A percentile compares a stretch with the other conserved stretches of the same genome.
phyloP scores from a whole-genome alignment of 2,888 invertebrate species.

The Zhuqinia jingwanae region DNA sequence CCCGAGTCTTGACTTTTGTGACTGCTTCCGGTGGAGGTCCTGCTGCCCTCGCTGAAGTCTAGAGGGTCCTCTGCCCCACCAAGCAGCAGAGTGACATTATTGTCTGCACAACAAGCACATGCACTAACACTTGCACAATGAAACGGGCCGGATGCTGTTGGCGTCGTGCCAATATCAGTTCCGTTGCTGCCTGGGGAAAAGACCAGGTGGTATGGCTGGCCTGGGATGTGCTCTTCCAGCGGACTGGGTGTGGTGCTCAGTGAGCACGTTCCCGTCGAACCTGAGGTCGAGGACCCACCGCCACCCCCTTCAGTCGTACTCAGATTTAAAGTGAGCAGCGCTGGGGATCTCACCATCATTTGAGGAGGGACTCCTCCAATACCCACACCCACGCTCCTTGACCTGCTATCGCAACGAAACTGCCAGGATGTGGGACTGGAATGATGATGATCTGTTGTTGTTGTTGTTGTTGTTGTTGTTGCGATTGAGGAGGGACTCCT shows the following conservation, averaged over 20 bases:
- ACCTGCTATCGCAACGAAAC: neutral
- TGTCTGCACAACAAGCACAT: constrained; percentile 29
- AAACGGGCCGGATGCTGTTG: neutral
- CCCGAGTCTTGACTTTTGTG: constrained; percentile 91
- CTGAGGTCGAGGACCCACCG: neutral
- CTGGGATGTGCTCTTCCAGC: constrained; percentile 36
- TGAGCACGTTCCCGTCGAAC: neutral
- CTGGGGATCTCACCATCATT: neutral
- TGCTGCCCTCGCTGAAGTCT: constrained; percentile 75
- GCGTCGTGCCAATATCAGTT: neutral
- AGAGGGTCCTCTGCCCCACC: constrained; percentile 26
- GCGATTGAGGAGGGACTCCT: neutral
- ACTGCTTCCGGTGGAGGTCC: constrained; percentile 81
- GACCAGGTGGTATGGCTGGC: neutral
- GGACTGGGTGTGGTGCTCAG: constrained; percentile 48
- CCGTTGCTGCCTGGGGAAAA: neutral
- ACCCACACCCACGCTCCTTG: neutral
- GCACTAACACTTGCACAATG: constrained; percentile 10
- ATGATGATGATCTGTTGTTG: neutral
- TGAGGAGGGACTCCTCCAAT: neutral
- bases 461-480: neutral
- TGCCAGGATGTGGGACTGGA: neutral
- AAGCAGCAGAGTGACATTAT: constrained; percentile 44
- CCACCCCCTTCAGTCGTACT: neutral
- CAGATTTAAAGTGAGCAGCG: neutral